Evolutionary conservation across 2,113 vertebrate genomes (phyloP), one percentile per base, ranked within the genome.

Genomic region (Laticauda colubrina): DNA sequence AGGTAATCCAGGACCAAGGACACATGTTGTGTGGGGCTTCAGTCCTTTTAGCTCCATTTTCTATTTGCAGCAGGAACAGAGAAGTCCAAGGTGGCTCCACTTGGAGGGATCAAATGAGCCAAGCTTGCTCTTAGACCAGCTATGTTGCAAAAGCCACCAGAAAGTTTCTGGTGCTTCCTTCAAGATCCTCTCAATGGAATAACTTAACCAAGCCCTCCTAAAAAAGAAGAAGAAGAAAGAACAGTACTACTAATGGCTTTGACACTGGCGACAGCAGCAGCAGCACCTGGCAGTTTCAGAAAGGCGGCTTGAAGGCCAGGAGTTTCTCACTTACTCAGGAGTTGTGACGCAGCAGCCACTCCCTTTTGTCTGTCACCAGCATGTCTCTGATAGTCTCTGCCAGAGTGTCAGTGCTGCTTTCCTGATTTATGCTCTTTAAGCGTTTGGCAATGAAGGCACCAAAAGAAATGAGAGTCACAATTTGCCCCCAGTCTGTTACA

Each of bases 161-260:
- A 0, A 98, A 95, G 5, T 98, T 98, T 94, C 98, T 98, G 97
- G 99, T 95, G 57, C 97, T 97, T 0, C 98, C 93, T 95, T 99
- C 99, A 3, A 98, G 96, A 95, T 99, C 98, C 91, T 98, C 96
- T 24, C 98, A 97, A 0, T 95, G 97, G 93, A 99, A 99, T 95
- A 99, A 99, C 21, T 99, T 98, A 0, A 98, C 98, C 96, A 99
- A 99, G 45, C 99, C 99, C 91, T 98, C 98, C 99, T 98, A 92
- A 39, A 39, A 39, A 39, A 39, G 34, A 39, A 39, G 34, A 39
- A 39, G 34, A 39, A 39, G 34, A 39, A 39, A 91, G 92, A 90
- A 91, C 23, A 92, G 92, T 92, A 94, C n/a, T 1, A 91, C 85
- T 97, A 59, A 95, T 89, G 26, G 54, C 57, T 54, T 75, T 18